Evolutionary conservation across 2,113 vertebrate species (phyloP), one percentile per base, ranked within the genome.

Genomic region (Cebus imitator): DNA sequence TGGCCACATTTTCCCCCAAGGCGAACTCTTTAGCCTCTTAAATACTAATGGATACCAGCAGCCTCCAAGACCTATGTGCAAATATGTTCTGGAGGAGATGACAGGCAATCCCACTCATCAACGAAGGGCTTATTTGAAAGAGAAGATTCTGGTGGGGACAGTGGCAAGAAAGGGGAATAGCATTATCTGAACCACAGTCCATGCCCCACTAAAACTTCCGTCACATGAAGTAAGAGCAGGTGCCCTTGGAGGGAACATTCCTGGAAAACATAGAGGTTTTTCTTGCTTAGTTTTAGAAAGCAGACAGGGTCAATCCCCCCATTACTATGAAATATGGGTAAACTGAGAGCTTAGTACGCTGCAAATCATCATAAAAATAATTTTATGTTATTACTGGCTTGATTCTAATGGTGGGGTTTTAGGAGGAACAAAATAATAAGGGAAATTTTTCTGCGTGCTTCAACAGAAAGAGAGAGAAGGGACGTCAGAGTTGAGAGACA

Each of bases 251-350:
- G 45, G 87, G 43, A 91, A 94, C 90, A 75, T 64, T 96, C 70
- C 70, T 91, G 43, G 52, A 94, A 97, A 82, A 87, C 32, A 11
- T 1, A 68, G 55, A 55, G 11, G 17, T 73, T 94, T 95, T 90
- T 48, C 83, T 70, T 86, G 80, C n/a, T 92, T 82, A 6, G 8
- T 70, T 90, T 94, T 78, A 94, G 80, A 94, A 90, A 87, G 55
- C 61, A 1, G 1, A 90, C 30, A 91, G 48, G n/a, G n/a, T 75
- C 66, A 81, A 45, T 43, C 20, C 13, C 18, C 66, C 58, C 21
- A 35, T 61, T 70, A 50, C 57, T 52, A 87, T 92, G 86, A 88
- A 79, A 87, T 48, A 58, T 32, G 27, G 52, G 32, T 80, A 84
- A 92, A 90, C 6, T 43, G 13, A 97, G 55, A 94, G 25, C 45